phyloP scores from a whole-genome alignment of 37 sponge, comb jelly and placozoan species.

The Petrosia ficiformis region DNA sequence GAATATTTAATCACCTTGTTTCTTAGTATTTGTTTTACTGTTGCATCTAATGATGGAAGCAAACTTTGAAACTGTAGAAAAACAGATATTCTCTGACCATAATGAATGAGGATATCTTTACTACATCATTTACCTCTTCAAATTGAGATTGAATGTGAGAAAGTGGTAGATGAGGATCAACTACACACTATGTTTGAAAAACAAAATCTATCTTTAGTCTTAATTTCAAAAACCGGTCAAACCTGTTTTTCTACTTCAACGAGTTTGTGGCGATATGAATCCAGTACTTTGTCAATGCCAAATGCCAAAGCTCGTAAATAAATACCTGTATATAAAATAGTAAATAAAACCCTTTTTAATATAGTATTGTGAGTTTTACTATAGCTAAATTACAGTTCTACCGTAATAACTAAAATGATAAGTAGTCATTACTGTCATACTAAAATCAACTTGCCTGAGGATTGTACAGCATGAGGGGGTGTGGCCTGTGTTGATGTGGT shows the following conservation, averaged over 20 bases:
- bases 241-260: constrained; percentile 65
- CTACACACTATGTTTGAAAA: constrained; percentile 21
- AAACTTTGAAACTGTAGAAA: constrained; percentile 35
- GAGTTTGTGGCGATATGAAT: constrained; percentile 55
- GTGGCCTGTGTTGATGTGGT: neutral
- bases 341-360: too few relatives aligned
- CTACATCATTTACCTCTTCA: constrained; percentile 28
- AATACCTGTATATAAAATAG: constrained; percentile 13
- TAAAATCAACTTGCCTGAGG: neutral
- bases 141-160: constrained; percentile 49
- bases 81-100: neutral
- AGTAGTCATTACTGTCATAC: too few relatives aligned
- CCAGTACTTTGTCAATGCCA: constrained; percentile 57
- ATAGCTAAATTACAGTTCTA: too few relatives aligned
- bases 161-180: constrained; percentile 64
- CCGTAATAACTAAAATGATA: too few relatives aligned
- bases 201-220: neutral
- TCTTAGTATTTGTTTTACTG: constrained; percentile 25
- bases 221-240: too few relatives aligned
- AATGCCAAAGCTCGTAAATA: constrained; percentile 63
- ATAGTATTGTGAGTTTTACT: too few relatives aligned
- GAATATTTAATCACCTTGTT: neutral
- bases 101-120: too few relatives aligned
- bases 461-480: neutral
- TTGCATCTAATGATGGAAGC: constrained; percentile 42